Base-by-base conservation (phyloP, 2,888 invertebrate species). In the Protophormia terraenovae region DNA sequence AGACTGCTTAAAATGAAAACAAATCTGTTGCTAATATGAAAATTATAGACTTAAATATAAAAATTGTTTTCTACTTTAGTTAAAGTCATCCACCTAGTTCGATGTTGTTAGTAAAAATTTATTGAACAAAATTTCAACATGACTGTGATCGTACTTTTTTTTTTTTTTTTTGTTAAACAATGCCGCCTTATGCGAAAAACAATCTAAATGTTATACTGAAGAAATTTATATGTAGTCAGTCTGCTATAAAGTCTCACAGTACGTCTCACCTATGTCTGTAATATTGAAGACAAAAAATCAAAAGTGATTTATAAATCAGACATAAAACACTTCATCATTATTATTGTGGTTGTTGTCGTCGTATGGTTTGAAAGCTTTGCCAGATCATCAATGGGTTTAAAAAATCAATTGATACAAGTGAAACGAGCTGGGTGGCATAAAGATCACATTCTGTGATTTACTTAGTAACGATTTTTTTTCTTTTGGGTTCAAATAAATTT, bases 301-400 rank as follows among this genome's bases (percentile, higher is more conserved):
- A 85, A 75, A 78, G 73, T 85, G 81, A 85, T 85, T 85, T 85
- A 85, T 85, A 78, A 82, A 75, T 69, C 69, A 82, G 69, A 27
- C 69, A 85, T 47, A 75, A 84, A 85, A 78, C 81, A 84, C 73
- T 84, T 81, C 64, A 84, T 81, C 84, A 84, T 81, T 41, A 84
- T 81, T 41, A 72, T 77, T 67, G 41, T 27, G n/a, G 41, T 55
- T 60, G n/a, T 24, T 38, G n/a, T 67, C 19, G 41, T 3, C 32
- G 41, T 62, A 47, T 24, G 27, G 12, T 5, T 64, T 32, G 32
- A 32, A 67, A 3, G 29, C 53, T 16, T 55, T 55, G 14, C n/a
- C 19, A n/a, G 47, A 73, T 55, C 47, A 53, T 45, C 29, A 45
- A 35, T n/a, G 3, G 38, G 19, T 12, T 60, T 38, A 50, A 72